Evolutionary conservation across 2,113 vertebrate genomes (phyloP).

Genomic region (Hippocampus comes): DNA sequence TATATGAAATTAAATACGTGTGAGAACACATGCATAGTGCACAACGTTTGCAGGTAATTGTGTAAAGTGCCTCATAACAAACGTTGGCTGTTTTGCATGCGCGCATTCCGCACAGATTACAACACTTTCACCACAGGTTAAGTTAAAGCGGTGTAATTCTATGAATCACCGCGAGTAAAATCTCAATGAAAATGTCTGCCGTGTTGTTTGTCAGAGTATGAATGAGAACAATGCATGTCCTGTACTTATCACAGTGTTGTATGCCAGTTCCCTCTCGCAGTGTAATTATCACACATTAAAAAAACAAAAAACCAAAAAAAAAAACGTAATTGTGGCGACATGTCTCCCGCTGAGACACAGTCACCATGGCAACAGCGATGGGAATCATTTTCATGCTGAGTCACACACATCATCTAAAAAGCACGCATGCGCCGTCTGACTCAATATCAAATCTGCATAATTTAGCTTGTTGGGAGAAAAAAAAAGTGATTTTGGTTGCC

Average conservation of each 20-base stretch:
- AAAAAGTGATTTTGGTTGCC: constrained; percentile 5
- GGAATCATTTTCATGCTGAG: constrained; percentile 29
- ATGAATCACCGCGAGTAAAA: no score
- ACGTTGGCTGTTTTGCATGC: no score
- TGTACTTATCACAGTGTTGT: not conserved
- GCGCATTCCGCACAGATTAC: no score
- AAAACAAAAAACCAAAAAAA: constrained; percentile 10
- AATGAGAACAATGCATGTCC: not conserved
- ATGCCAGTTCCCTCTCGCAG: constrained; percentile 18
- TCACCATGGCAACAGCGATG: constrained; percentile 43
- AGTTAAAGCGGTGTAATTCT: no score
- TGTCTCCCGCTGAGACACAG: constrained; percentile 35
- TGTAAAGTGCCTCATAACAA: no score
- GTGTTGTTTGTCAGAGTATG: no score
- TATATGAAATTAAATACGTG: no score
- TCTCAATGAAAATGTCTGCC: no score
- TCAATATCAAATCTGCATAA: not conserved
- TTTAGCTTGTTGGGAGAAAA: not conserved
- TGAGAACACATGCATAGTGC: no score
- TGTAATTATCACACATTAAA: constrained; percentile 21
- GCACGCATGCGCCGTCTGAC: not conserved
- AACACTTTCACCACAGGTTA: no score
- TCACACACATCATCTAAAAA: constrained; percentile 19
- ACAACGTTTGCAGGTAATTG: no score
- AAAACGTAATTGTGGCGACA: constrained; percentile 16